Evolutionary conservation across 2,888 invertebrate genomes (phyloP).

Genomic region (Amphimallon solstitiale): DNA sequence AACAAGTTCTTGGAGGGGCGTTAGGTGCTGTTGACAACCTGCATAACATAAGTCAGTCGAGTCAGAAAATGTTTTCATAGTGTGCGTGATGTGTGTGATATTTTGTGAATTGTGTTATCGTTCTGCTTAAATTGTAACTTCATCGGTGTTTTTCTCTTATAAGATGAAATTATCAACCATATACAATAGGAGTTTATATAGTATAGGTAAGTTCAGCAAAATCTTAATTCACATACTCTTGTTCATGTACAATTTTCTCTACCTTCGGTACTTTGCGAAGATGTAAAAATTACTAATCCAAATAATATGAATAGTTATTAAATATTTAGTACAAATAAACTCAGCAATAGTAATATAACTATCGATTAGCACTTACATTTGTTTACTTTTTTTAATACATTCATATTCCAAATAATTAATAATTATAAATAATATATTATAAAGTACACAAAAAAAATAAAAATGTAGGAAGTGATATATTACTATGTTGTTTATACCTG

Average conservation of each 20-base stretch:
- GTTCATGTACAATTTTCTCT: not conserved
- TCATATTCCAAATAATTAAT: not conserved
- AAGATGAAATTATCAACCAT: conserved; percentile 8
- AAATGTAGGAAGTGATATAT: not conserved
- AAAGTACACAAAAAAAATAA: not conserved
- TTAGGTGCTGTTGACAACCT: not conserved
- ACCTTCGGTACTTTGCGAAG: not conserved
- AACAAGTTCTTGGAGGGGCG: conserved; percentile 12
- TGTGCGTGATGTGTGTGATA: conserved; percentile 22
- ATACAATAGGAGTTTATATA: conserved; percentile 6
- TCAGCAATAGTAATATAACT: not conserved
- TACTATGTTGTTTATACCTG: not conserved
- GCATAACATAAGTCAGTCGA: not conserved
- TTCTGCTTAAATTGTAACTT: not conserved
- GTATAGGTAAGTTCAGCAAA: not conserved
- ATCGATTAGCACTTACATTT: not conserved
- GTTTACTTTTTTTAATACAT: too few species aligned
- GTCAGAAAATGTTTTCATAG: conserved; percentile 11
- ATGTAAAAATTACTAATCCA: not conserved
- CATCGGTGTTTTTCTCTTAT: not conserved
- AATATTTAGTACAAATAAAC: not conserved
- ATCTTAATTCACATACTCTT: not conserved
- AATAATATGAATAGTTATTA: not conserved
- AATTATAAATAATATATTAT: not conserved
- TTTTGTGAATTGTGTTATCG: conserved; percentile 14